Evolutionary conservation across 2,888 invertebrate species (phyloP), one percentile per base, ranked within the genome.

Genomic region (Arge pagana): DNA sequence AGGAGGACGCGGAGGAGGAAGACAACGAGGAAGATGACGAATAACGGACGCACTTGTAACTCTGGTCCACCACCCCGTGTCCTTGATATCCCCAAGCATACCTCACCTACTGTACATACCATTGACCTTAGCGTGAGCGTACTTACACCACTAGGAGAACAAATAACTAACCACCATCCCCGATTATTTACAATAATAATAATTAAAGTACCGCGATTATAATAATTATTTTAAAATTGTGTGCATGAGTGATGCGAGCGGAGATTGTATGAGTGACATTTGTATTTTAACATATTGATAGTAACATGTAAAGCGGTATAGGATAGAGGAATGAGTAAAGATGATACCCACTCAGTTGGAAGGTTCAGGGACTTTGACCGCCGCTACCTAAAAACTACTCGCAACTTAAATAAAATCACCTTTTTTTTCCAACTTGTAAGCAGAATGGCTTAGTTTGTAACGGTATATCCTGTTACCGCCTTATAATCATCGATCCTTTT

Each of bases 1-100:
- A 79, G 24, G 84, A 83, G 43, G 85, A 84, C 41, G 86, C 85
- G 53, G 85, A 79, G 13, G 87, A 85, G 24, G 86, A 85, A 56
- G 85, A 85, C 63, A 85, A 82, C 70, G 82, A 84, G 71, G 82
- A 82, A 61, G 80, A 81, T 65, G 81, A 81, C 67, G 80, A 81
- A 77, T 75, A 74, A 71, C 71, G 70, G 72, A 71, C 70, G 68
- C 70, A 71, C 70, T 70, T 70, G 64, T 68, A 71, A 71, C 71
- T 74, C 71, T 72, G 73, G 74, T 74, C 72, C 70, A 69, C 70
- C 73, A 72, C 70, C 71, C 74, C 73, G 74, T 76, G 74, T 76
- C 75, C 76, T 74, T 73, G 69, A 72, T 52, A 41, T 54, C 36
- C 40, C 52, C 30, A 73, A 70, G 71, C 72, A 71, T 73, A 72